Conservation (phyloP, 1,140 invertebrate genomes). For the Cecropterus lyciades region DNA sequence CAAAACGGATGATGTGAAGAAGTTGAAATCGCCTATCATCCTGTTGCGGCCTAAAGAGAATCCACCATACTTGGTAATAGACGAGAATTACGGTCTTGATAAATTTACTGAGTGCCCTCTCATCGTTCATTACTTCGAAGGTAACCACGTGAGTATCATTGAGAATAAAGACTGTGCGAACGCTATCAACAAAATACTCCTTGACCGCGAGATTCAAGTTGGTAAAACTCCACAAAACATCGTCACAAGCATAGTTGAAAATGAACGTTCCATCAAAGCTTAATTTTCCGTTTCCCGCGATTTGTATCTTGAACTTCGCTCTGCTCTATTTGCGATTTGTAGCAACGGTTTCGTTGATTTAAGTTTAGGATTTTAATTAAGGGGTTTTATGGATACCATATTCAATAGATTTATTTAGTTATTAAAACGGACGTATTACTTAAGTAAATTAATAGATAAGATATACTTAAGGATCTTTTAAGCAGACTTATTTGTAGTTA, state of each 20-base stretch:
- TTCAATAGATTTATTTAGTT: too few relatives aligned
- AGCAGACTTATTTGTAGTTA: slow-evolving; percentile 6
- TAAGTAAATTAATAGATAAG: slow-evolving; percentile 25
- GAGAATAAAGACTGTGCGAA: slow-evolving; percentile 86
- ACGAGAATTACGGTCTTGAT: slow-evolving; percentile 88
- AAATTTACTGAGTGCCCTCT: slow-evolving; percentile 81
- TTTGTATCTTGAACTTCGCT: too few relatives aligned
- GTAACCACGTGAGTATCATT: slow-evolving; percentile 89
- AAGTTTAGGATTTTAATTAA: neutral
- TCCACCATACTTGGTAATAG: slow-evolving; percentile 72
- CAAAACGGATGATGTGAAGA: slow-evolving; percentile 68
- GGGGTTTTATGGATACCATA: slow-evolving; percentile 13
- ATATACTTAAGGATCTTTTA: slow-evolving; percentile 6
- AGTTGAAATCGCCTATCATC: slow-evolving; percentile 85
- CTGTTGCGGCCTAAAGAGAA: slow-evolving; percentile 87
- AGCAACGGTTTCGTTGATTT: neutral
- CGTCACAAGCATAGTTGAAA: slow-evolving; percentile 68
- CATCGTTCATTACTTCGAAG: slow-evolving; percentile 85
- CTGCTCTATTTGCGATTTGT: too few relatives aligned
- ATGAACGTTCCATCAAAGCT: slow-evolving; percentile 53
- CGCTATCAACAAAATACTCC: slow-evolving; percentile 84
- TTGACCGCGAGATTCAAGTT: slow-evolving; percentile 43
- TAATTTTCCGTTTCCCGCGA: slow-evolving; percentile 34
- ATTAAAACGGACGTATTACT: slow-evolving; percentile 8
- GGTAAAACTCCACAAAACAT: slow-evolving; percentile 51